These are phyloP conservation scores for Eueides isabella DNA, from an alignment of 1,140 invertebrate species.

Conservation along the genomic window DNA sequence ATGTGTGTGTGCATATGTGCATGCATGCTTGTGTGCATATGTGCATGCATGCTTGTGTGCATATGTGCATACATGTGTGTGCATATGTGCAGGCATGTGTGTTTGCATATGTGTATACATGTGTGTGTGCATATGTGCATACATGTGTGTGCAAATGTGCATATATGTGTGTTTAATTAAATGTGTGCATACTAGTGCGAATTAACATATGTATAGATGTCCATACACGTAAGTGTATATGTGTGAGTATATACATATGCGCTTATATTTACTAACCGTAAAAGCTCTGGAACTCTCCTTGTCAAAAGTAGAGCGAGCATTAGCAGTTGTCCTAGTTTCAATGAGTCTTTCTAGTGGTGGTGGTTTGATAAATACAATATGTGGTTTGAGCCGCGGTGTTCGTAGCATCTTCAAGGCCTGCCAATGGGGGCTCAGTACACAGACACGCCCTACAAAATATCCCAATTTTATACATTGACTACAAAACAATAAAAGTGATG, in stretches of 20 bases:
- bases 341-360: slow-evolving; percentile 93
- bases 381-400: slow-evolving; percentile 95
- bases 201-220: too few relatives aligned
- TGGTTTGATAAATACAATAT: slow-evolving; percentile 96
- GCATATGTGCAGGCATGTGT: neutral
- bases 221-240: neutral
- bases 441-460: slow-evolving; percentile 85
- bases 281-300: slow-evolving; percentile 94
- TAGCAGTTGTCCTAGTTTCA: slow-evolving; percentile 89
- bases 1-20: neutral
- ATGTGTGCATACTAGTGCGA: neutral
- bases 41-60: neutral
- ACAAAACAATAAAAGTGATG: neutral
- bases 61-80: neutral
- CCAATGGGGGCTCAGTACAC: slow-evolving; percentile 97
- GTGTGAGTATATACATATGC: neutral
- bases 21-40: neutral
- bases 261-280: slow-evolving; percentile 83
- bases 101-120: too few relatives aligned
- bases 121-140: too few relatives aligned
- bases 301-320: slow-evolving; percentile 95
- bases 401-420: slow-evolving; percentile 96
- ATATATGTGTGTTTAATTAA: neutral
- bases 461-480: neutral
- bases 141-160: too few relatives aligned